Percentiles rank a stretch among this genome's conserved stretches.
phyloP scores from a whole-genome alignment of 2,113 vertebrate genomes.

The Neopipo cinnamomea region DNA sequence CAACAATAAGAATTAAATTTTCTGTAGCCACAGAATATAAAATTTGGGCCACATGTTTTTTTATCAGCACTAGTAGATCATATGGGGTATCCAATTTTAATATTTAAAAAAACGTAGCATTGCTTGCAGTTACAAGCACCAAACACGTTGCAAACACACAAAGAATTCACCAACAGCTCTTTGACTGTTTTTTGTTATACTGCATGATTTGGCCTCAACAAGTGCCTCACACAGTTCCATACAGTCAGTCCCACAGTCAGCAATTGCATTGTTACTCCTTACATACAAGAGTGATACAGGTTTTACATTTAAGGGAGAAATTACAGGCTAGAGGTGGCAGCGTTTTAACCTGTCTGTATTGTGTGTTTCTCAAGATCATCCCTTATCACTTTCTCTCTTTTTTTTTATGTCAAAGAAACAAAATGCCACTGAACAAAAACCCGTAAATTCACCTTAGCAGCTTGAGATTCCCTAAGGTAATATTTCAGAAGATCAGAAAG shows the following conservation, averaged over 20 bases:
- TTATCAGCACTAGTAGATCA: background rate
- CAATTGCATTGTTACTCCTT: background rate
- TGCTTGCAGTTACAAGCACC: background rate
- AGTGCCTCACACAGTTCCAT: background rate
- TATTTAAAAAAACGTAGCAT: background rate
- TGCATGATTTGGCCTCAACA: background rate
- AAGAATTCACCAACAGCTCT: background rate
- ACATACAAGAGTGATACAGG: background rate
- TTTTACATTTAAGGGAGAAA: background rate
- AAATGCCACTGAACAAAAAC: background rate
- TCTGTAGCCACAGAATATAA: background rate
- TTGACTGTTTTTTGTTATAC: background rate
- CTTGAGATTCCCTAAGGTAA: conserved; percentile 97
- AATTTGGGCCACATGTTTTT: background rate
- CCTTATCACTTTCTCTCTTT: background rate
- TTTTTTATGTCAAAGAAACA: background rate
- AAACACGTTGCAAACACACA: background rate
- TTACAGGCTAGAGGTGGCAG: background rate
- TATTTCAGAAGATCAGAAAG: conserved; percentile 97
- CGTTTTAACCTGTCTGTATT: background rate
- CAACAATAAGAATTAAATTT: background rate
- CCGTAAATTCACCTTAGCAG: conserved; percentile 87
- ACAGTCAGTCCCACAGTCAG: background rate
- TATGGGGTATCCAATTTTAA: background rate
- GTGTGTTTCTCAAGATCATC: background rate